Evolutionary conservation across 2,797 vertebrate species (phyloP).

Genomic region (Anabas testudineus): DNA sequence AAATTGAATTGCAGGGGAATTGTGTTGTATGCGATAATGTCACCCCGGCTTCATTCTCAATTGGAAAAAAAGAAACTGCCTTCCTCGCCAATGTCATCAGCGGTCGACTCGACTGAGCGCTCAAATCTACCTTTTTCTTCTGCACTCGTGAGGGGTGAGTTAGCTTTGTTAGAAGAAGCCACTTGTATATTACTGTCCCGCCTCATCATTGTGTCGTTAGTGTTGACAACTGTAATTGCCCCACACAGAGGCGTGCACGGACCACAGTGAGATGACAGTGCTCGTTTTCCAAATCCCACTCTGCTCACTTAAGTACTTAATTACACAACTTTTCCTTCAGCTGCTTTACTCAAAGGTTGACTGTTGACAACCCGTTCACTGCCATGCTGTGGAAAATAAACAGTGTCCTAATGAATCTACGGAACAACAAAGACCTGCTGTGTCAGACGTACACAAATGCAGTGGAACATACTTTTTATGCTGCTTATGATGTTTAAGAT

Average conservation of each 20-base stretch:
- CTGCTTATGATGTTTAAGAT: too few species aligned
- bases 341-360: slow-evolving; percentile 49
- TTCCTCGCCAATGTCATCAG: background rate
- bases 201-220: slow-evolving; percentile 47
- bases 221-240: slow-evolving; percentile 50
- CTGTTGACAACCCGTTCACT: slow-evolving; percentile 46
- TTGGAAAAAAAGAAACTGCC: slow-evolving; percentile 28
- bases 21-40: slow-evolving; percentile 24
- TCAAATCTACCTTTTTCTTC: too few species aligned
- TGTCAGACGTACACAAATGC: slow-evolving; percentile 19
- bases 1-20: slow-evolving; percentile 48
- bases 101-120: background rate
- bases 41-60: slow-evolving; percentile 21
- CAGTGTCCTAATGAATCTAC: slow-evolving; percentile 68
- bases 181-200: slow-evolving; percentile 12
- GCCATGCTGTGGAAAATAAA: slow-evolving; percentile 52
- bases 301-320: slow-evolving; percentile 58
- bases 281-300: slow-evolving; percentile 28
- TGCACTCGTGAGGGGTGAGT: slow-evolving; percentile 16
- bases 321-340: slow-evolving; percentile 51
- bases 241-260: slow-evolving; percentile 1
- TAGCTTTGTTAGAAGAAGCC: slow-evolving; percentile 16
- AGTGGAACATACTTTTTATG: too few species aligned
- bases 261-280: slow-evolving; percentile 29
- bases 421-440: slow-evolving; percentile 45